Evolutionary conservation across 2,113 vertebrate species (phyloP).

Genomic region (Chloroceryle aenea): DNA sequence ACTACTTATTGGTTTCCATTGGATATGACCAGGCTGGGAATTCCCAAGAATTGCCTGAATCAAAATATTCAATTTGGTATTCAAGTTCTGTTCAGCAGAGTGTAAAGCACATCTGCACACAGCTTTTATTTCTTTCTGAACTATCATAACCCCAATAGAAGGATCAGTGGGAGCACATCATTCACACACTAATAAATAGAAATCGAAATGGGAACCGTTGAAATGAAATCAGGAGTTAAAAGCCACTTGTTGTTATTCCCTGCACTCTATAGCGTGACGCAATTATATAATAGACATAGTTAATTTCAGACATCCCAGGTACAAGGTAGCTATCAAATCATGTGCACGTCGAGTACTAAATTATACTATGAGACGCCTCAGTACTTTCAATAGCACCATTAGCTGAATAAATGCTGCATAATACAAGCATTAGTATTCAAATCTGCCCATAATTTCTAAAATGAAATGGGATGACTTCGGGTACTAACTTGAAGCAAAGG

Average conservation of each 20-base stretch:
- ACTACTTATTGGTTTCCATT: not conserved
- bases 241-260: not conserved
- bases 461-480: not conserved
- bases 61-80: not conserved
- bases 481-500: not conserved
- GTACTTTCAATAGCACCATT: conserved; percentile 28
- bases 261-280: not conserved
- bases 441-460: conserved; percentile 5
- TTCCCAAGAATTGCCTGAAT: not conserved
- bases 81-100: not conserved
- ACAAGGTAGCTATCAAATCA: not conserved
- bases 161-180: not conserved
- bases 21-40: not conserved
- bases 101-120: not conserved
- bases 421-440: conserved; percentile 19
- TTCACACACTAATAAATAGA: not conserved
- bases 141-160: not conserved
- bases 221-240: not conserved
- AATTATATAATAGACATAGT: not conserved
- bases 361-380: not conserved
- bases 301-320: not conserved
- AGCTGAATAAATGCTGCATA: conserved; percentile 40
- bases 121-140: not conserved
- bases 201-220: not conserved
- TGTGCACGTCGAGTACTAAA: conserved; percentile 13